Base-by-base conservation (phyloP, 2,113 vertebrate genomes). In the Chaetodon trifascialis region DNA sequence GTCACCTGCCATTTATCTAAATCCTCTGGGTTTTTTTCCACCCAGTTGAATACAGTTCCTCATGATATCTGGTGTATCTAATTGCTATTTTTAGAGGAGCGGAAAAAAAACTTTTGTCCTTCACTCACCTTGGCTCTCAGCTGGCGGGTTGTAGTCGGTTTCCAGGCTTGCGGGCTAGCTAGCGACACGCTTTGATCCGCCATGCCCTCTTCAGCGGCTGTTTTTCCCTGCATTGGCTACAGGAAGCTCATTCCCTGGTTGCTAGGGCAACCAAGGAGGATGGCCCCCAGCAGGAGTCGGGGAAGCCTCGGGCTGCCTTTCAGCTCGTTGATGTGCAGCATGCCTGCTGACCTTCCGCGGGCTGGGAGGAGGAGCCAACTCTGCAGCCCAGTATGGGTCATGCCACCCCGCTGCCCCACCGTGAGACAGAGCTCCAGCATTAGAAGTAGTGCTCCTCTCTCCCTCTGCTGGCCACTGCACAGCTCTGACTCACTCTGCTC, bases 241-340 rank as follows among this genome's bases (percentile, higher is more conserved):
- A 75, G 86, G 82, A 92, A 90, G 88, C 87, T 92, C 52, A 0
- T 78, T 64, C 65, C 58, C 34, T 74, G 90, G 95, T 96, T 96
- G 94, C 94, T 80, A 80, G 40, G 89, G 82, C 88, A 92, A 94
- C 93, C 79, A 4, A 80, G 80, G 86, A 87, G 85, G 71, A 93
- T 93, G 90, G 89, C 89, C 91, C 84, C 85, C 83, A 86, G 89
- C 80, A 21, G 64, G 79, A 87, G 88, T 76, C 55, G 89, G 92
- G 91, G 74, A 83, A 85, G 92, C 92, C 91, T 73, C 66, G 89
- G 90, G 89, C 89, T 91, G 93, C 89, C 84, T 91, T 89, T 92
- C 73, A 86, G 64, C 82, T 80, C 44, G 11, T 80, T 44, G 23
- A 34, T 65, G 63, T 79, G 86, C 86, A 56, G 87, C 80, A 46